Evolutionary conservation across 64 coral and sea anemone species (phyloP).

Genomic region (Porites lutea): DNA sequence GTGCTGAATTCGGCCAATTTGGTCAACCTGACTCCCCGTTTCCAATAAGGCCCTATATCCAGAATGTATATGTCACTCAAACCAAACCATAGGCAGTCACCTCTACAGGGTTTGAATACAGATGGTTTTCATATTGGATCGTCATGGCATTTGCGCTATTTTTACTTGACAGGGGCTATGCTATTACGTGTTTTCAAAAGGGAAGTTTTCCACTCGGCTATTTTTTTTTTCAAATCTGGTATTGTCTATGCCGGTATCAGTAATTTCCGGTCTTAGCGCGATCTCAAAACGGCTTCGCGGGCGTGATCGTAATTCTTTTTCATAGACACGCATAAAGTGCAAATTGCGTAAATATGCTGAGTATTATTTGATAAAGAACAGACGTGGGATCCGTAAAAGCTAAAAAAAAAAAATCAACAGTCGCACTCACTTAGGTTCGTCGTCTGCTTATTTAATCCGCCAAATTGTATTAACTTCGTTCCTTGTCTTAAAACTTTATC

Average conservation of each 20-base stretch:
- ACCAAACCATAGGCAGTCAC: neutral
- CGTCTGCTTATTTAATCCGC: neutral
- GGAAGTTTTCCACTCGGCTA: slow-evolving; percentile 4
- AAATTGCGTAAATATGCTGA: slow-evolving; percentile 52
- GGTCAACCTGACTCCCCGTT: too few relatives aligned
- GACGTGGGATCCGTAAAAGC: neutral
- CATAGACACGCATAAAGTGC: slow-evolving; percentile 1
- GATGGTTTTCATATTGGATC: slow-evolving; percentile 15
- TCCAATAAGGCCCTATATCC: too few relatives aligned
- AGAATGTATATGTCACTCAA: too few relatives aligned
- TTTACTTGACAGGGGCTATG: neutral
- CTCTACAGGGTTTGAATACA: neutral
- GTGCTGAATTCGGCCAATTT: too few relatives aligned
- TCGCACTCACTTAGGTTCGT: too few relatives aligned
- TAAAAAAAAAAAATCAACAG: neutral
- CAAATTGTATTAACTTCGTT: neutral
- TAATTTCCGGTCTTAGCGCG: slow-evolving; percentile 27
- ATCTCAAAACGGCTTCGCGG: neutral
- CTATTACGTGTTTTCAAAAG: slow-evolving; percentile 20
- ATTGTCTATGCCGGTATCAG: neutral
- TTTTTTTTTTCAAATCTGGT: slow-evolving; percentile 13
- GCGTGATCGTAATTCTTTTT: slow-evolving; percentile 19
- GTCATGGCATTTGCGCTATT: slow-evolving; percentile 28
- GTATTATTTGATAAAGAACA: slow-evolving; percentile 49
- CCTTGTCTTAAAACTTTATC: neutral